Evolutionary conservation across 2,113 vertebrate genomes (phyloP).

Genomic region (Chrysemys picta): DNA sequence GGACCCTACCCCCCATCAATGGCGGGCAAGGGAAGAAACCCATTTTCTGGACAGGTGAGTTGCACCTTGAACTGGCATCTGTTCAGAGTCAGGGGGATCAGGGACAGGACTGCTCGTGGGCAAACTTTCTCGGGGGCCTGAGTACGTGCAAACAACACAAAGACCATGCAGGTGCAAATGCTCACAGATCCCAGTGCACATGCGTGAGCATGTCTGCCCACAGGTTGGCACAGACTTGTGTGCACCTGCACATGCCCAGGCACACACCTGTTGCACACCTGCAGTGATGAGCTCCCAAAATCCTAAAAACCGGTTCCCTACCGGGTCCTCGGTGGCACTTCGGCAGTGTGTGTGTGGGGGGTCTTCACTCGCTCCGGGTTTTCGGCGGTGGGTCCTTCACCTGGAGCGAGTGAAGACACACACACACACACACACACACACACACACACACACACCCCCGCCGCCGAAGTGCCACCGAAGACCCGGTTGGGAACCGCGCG

Average conservation of each 20-base stretch:
- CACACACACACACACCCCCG: too few relatives aligned
- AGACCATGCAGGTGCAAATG: not conserved
- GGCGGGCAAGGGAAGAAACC: conserved; percentile 64
- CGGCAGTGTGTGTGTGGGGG: too few relatives aligned
- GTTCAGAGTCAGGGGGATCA: not conserved
- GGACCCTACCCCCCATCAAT: conserved; percentile 53
- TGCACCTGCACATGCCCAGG: not conserved
- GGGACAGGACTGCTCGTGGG: not conserved
- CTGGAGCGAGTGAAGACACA: too few relatives aligned
- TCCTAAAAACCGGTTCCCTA: too few relatives aligned
- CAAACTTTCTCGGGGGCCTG: not conserved
- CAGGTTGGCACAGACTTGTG: not conserved
- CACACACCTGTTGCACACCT: not conserved
- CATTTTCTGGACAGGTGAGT: conserved; percentile 58
- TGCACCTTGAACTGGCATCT: not conserved
- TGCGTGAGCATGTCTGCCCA: too few relatives aligned
- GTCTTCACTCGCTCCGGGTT: too few relatives aligned
- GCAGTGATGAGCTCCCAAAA: too few relatives aligned
- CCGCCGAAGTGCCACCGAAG: too few relatives aligned
- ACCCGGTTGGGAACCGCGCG: too few relatives aligned
- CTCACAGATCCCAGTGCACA: not conserved
- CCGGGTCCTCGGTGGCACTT: too few relatives aligned
- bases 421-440: too few relatives aligned
- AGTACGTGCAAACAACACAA: not conserved
- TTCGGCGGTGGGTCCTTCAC: too few relatives aligned